Evolutionary conservation across 2,888 invertebrate genomes (phyloP).

Genomic region (Prenolepis imparis): DNA sequence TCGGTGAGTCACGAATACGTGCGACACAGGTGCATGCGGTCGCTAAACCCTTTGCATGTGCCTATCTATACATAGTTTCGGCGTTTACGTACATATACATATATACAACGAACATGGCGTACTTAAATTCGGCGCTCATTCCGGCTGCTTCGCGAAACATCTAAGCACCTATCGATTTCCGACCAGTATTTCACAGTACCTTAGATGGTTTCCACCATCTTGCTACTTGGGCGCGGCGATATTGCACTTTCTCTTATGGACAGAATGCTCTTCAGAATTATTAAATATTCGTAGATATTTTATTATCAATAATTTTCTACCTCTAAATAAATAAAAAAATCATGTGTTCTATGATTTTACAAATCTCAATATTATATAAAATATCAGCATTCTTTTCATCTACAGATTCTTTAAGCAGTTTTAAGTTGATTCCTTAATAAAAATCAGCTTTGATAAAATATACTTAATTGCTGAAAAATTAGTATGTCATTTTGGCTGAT

Average conservation of each 20-base stretch:
- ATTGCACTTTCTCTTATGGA: neutral
- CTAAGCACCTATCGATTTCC: constrained; percentile 58
- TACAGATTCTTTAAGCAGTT: neutral
- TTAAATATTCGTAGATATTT: neutral
- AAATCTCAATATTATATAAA: neutral
- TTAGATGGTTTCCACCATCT: constrained; percentile 28
- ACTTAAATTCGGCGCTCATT: constrained; percentile 41
- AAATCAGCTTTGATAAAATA: neutral
- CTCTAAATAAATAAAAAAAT: neutral
- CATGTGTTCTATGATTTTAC: neutral
- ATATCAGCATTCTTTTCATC: neutral
- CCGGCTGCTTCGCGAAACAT: constrained; percentile 51
- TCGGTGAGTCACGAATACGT: constrained; percentile 53
- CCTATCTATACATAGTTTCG: constrained; percentile 27
- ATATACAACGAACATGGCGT: constrained; percentile 51
- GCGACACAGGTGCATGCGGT: constrained; percentile 26
- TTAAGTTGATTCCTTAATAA: neutral
- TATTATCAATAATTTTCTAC: neutral
- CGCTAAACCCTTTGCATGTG: constrained; percentile 29
- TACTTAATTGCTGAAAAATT: neutral
- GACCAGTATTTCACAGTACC: neutral
- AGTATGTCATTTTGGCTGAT: neutral
- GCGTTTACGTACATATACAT: constrained; percentile 28
- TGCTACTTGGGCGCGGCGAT: constrained; percentile 7
- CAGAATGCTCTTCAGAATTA: neutral